Evolutionary conservation across 2,113 vertebrate species (phyloP).

Genomic region (Etia nguti): DNA sequence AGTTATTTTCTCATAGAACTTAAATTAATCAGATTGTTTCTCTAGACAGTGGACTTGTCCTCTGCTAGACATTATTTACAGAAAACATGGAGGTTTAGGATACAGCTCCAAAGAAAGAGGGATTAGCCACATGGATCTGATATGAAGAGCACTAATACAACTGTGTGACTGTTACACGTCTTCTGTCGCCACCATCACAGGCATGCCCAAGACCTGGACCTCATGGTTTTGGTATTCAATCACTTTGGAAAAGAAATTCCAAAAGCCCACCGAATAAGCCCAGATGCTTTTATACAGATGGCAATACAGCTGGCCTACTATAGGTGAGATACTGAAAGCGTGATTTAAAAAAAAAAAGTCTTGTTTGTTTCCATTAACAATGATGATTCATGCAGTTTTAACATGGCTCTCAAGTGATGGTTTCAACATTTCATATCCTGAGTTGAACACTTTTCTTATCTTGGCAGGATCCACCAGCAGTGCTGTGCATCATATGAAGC

Average conservation of each 20-base stretch:
- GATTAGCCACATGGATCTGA: neutral
- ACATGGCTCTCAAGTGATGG: neutral
- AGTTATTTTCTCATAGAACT: neutral
- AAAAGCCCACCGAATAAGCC: slow-evolving; percentile 84
- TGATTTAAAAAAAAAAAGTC: neutral
- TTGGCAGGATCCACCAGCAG: slow-evolving; percentile 73
- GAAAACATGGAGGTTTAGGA: neutral
- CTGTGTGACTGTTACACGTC: neutral
- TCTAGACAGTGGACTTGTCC: neutral
- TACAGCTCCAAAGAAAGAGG: neutral
- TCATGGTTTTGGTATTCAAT: slow-evolving; percentile 77
- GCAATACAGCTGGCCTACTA: slow-evolving; percentile 87
- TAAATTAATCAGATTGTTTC: neutral
- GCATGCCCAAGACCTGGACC: slow-evolving; percentile 83
- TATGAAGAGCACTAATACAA: neutral
- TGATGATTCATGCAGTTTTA: neutral
- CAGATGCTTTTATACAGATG: slow-evolving; percentile 87
- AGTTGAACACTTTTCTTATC: neutral
- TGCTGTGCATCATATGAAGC: slow-evolving; percentile 84
- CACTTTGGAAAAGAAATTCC: slow-evolving; percentile 86
- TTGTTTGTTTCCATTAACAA: neutral
- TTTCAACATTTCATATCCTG: neutral
- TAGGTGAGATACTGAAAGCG: slow-evolving; percentile 66
- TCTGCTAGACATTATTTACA: neutral
- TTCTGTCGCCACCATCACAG: slow-evolving; percentile 47